Conservation (phyloP, 1,140 invertebrate genomes). For the Dreissena rostriformis region DNA sequence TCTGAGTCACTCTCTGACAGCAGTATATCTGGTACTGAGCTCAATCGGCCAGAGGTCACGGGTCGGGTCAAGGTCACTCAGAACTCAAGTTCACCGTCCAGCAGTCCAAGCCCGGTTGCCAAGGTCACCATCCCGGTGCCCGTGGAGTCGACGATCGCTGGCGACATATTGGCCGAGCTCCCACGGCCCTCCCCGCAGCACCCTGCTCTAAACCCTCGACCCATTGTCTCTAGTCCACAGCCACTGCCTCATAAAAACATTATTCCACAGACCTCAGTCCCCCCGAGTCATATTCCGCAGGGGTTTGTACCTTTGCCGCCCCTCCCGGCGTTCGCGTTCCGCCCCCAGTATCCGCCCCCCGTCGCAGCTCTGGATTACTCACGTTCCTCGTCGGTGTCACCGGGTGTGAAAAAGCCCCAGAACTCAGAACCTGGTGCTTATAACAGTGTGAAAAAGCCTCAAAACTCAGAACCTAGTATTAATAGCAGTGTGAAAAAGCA, state of each 20-base stretch:
- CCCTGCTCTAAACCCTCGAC: slow-evolving; percentile 57
- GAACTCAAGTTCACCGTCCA: slow-evolving; percentile 74
- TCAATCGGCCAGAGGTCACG: slow-evolving; percentile 78
- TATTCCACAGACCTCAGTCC: slow-evolving; percentile 35
- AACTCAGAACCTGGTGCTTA: too few relatives aligned
- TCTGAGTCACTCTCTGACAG: slow-evolving; percentile 79
- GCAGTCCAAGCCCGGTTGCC: slow-evolving; percentile 74
- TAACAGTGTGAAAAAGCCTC: too few relatives aligned
- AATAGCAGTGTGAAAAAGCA: too few relatives aligned
- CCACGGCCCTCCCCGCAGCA: slow-evolving; percentile 75
- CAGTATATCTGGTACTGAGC: slow-evolving; percentile 78
- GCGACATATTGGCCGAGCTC: slow-evolving; percentile 69
- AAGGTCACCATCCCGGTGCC: slow-evolving; percentile 54
- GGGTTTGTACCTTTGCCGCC: slow-evolving; percentile 54
- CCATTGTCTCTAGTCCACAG: slow-evolving; percentile 34
- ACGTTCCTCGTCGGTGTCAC: background rate
- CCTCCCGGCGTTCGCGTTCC: slow-evolving; percentile 43
- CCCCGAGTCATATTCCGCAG: slow-evolving; percentile 47
- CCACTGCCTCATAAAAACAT: too few relatives aligned
- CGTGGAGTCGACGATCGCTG: slow-evolving; percentile 23
- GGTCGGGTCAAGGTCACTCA: slow-evolving; percentile 78
- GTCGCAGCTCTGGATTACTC: background rate
- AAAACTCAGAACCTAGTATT: too few relatives aligned
- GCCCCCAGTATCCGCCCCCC: slow-evolving; percentile 6
- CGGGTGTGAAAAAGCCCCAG: too few relatives aligned